Percentiles rank a stretch among this genome's conserved stretches.
Evolutionary conservation across 2,888 invertebrate genomes (phyloP).

Genomic region (Dryadula phaetusa): DNA sequence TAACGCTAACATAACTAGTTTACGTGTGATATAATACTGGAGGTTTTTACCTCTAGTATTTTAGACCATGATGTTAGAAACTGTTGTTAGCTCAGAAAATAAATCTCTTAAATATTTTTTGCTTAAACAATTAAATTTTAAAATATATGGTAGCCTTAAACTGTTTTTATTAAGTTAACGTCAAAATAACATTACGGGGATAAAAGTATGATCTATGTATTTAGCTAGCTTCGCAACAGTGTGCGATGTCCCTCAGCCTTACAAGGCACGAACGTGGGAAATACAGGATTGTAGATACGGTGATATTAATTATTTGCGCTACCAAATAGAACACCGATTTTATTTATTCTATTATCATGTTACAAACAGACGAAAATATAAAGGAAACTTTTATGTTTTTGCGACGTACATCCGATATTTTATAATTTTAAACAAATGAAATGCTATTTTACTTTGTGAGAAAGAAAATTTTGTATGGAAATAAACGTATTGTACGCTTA

Average conservation of each 20-base stretch:
- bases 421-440: constrained; percentile 15
- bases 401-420: constrained; percentile 21
- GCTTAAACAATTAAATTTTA: too few relatives aligned
- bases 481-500: not conserved
- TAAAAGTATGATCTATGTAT: not conserved
- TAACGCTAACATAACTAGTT: too few relatives aligned
- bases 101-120: too few relatives aligned
- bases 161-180: too few relatives aligned
- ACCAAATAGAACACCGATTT: constrained; percentile 45
- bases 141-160: too few relatives aligned
- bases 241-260: constrained; percentile 36
- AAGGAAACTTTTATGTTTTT: constrained; percentile 25
- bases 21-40: too few relatives aligned
- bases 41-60: too few relatives aligned
- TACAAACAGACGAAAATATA: constrained; percentile 26
- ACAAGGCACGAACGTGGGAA: constrained; percentile 47
- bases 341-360: constrained; percentile 44
- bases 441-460: not conserved
- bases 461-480: not conserved
- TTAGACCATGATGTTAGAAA: too few relatives aligned
- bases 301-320: constrained; percentile 47
- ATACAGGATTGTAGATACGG: constrained; percentile 44
- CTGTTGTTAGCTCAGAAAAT: too few relatives aligned
- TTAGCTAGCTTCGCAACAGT: constrained; percentile 21
- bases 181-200: too few relatives aligned